A percentile compares a stretch with the other conserved stretches of the same genome.
These are phyloP conservation scores for Esox niger DNA, from an alignment of 2,113 vertebrate species.

Conservation along the genomic window DNA sequence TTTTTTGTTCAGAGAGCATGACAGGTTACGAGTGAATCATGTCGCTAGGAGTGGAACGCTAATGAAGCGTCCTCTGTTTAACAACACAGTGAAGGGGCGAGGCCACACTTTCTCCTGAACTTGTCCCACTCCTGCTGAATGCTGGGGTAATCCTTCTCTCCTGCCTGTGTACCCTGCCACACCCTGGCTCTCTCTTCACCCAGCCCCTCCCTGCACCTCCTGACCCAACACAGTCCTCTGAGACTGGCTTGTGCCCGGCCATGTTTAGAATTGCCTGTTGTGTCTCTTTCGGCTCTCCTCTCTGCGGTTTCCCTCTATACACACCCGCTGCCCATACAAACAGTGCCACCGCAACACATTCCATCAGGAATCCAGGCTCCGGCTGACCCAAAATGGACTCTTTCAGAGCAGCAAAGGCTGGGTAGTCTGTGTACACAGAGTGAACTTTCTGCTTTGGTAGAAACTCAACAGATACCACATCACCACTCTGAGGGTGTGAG, in stretches of 20 bases:
- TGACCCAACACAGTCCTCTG: constrained; percentile 11
- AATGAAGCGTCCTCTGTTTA: not conserved
- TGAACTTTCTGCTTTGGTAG: not conserved
- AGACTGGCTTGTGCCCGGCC: not conserved
- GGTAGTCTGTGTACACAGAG: constrained; percentile 15
- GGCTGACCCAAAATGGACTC: constrained; percentile 49
- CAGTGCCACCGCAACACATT: constrained; percentile 42
- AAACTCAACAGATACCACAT: not conserved
- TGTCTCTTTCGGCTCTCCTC: constrained; percentile 26
- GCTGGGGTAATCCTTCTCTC: not conserved
- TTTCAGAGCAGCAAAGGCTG: constrained; percentile 32
- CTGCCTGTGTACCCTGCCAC: too few relatives aligned
- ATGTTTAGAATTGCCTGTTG: constrained; percentile 7
- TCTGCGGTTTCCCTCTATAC: constrained; percentile 25
- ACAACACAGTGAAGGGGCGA: not conserved
- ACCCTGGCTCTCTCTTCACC: too few relatives aligned
- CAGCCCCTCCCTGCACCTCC: not conserved
- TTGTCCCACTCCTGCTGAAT: not conserved
- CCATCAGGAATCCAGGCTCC: constrained; percentile 38
- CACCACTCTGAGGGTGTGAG: not conserved
- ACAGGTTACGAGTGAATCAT: not conserved
- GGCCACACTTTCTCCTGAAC: too few relatives aligned
- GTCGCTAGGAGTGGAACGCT: not conserved
- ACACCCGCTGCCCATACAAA: constrained; percentile 23
- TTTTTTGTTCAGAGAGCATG: not conserved